Conservation (phyloP, 2,888 invertebrate species). For the Heterodera filipjevi region DNA sequence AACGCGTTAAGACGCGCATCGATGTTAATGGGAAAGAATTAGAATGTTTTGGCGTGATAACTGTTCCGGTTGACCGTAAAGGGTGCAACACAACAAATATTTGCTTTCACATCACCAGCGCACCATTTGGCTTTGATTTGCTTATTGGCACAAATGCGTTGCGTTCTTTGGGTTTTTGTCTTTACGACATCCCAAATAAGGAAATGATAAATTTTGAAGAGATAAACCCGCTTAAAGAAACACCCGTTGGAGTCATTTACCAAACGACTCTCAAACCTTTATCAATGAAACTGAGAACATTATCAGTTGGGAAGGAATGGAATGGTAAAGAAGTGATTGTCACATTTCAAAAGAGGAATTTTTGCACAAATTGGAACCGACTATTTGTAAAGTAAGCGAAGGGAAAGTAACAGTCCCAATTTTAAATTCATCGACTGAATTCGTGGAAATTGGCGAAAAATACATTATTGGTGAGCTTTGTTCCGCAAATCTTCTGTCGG, state of each 20-base stretch:
- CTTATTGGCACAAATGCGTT: conserved; percentile 13
- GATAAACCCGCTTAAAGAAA: background rate
- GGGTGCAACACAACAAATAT: background rate
- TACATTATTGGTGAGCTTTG: background rate
- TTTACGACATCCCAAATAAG: conserved; percentile 9
- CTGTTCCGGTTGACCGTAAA: background rate
- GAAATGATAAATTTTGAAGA: conserved; percentile 11
- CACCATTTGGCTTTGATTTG: conserved; percentile 7
- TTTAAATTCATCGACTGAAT: background rate
- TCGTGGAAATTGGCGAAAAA: background rate
- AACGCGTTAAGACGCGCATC: background rate
- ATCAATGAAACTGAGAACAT: background rate
- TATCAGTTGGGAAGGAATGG: background rate
- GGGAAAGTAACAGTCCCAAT: background rate
- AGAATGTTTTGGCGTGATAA: background rate
- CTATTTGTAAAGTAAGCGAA: background rate
- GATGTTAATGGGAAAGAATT: conserved; percentile 12
- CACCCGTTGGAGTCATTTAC: background rate
- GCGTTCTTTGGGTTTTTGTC: background rate
- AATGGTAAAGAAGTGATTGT: background rate
- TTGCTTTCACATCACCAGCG: conserved; percentile 9
- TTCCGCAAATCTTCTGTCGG: background rate
- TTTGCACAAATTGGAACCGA: background rate
- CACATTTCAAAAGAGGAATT: background rate
- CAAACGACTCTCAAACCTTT: background rate